Base-by-base conservation (phyloP, 2,888 invertebrate species). In the Caenorhabditis sinica region DNA sequence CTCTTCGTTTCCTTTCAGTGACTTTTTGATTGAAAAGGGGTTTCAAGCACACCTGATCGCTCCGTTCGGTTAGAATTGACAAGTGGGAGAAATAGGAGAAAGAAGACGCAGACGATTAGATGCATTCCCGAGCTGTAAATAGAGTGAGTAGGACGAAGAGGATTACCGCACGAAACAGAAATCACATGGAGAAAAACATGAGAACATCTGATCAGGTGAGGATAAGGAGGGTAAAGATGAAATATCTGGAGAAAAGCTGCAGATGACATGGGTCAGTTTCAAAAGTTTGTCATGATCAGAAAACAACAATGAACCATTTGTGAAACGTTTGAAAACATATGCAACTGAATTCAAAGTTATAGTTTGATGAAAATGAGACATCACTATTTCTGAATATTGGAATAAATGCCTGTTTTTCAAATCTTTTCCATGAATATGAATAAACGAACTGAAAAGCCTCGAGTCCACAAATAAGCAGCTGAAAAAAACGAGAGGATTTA, bases 121-220 rank as follows among this genome's bases (percentile, higher is more conserved):
- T 58, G 66, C 80, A 76, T 75, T 76, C 82, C 71, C 65, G 82
- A 71, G 75, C 77, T 68, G 71, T 77, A 69, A 73, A 83, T 63
- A 77, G 23, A 58, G 76, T 71, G 79, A 79, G 71, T 74, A 71
- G 71, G 72, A 53, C 8, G 40, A 58, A 72, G 80, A 80, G 72
- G 72, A 80, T 80, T 80, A 80, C 72, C 72, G 65, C 65, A 65
- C 71, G 58, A 79, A 45, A 51, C 61, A 30, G 45, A 61, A 80
- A 80, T 66, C 61, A 72, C 80, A 66, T 60, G 53, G 69, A 68
- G 13, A n/a, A 69, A 40, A 69, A 56, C 69, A 69, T 25, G 56
- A 69, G 69, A 79, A 79, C 79, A 79, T 61, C 79, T 79, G 79
- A 79, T 79, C 71, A 63, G 71, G 51, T 33, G 61, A 28, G 28